These are phyloP conservation scores for Sesamia inferens DNA, from an alignment of 2,888 invertebrate species.

Conservation along the genomic window DNA sequence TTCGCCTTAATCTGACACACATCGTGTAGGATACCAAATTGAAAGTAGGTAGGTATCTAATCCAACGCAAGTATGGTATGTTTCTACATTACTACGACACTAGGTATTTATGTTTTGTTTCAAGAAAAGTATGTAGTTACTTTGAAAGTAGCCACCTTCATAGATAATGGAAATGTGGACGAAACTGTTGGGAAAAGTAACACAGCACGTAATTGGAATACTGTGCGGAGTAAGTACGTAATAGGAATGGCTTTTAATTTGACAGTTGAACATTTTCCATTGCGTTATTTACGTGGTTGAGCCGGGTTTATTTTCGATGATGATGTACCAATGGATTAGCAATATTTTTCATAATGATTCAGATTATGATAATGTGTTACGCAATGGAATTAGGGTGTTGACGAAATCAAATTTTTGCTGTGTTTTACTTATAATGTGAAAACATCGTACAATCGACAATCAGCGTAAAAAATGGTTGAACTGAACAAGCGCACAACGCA, in stretches of 20 bases:
- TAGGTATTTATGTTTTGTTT: no score
- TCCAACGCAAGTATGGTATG: slow-evolving; percentile 3
- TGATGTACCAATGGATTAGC: background rate
- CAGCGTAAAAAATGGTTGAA: no score
- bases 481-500: no score
- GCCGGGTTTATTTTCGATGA: background rate
- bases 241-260: background rate
- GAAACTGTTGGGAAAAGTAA: no score
- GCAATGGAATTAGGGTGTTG: no score
- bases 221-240: background rate
- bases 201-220: no score
- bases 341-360: background rate
- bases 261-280: background rate
- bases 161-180: slow-evolving; percentile 1
- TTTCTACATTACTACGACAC: background rate
- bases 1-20: background rate
- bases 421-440: background rate
- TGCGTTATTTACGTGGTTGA: background rate
- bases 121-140: no score
- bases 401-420: background rate
- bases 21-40: slow-evolving; percentile 2
- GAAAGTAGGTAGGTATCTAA: background rate
- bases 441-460: no score
- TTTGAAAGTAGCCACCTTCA: slow-evolving; percentile 13
- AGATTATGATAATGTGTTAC: background rate